phyloP scores from a whole-genome alignment of 1,140 invertebrate species.

The Muscidifurax raptorellus region DNA sequence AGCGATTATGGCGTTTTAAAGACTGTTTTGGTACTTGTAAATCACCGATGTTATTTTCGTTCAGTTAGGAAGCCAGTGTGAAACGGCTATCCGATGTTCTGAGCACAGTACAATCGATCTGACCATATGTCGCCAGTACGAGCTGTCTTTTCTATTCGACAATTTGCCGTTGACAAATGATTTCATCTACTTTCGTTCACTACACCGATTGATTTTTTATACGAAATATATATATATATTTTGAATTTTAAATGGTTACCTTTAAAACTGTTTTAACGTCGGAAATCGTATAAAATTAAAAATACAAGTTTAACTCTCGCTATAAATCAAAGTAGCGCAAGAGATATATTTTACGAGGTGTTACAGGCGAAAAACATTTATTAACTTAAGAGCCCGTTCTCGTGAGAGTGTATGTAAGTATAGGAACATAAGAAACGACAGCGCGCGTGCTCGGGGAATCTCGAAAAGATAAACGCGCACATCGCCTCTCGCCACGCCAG shows the following conservation, averaged over 20 bases:
- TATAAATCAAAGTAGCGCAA: background rate
- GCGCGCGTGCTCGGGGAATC: background rate
- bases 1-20: background rate
- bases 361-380: background rate
- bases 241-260: too few species aligned
- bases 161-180: too few species aligned
- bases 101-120: background rate
- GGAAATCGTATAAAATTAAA: too few species aligned
- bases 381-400: conserved; percentile 11
- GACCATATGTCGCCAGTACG: background rate
- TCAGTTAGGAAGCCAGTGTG: background rate
- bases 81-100: background rate
- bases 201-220: too few species aligned
- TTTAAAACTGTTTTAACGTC: too few species aligned
- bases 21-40: background rate
- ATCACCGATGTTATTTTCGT: background rate
- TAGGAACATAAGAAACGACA: background rate
- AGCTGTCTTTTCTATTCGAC: too few species aligned
- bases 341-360: background rate
- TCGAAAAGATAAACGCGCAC: conserved; percentile 24
- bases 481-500: background rate
- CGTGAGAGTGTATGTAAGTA: background rate
- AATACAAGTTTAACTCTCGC: background rate
- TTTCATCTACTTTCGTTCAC: too few species aligned
- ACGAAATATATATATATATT: too few species aligned